A percentile compares a stretch with the other conserved stretches of the same genome.
phyloP scores from a whole-genome alignment of 1,140 invertebrate species.

The Listronotus oregonensis region DNA sequence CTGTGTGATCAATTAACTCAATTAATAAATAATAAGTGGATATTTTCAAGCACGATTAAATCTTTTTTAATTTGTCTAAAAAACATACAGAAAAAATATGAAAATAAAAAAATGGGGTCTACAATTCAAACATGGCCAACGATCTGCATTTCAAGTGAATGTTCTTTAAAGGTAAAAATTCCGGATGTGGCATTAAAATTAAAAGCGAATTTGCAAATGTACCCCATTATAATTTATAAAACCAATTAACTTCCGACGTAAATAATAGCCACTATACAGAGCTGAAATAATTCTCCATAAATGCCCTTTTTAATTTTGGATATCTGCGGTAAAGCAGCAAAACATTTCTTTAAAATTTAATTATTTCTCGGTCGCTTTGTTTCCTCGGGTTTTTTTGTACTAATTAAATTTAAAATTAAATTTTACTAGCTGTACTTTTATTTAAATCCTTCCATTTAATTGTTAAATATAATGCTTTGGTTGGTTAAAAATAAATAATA shows the following conservation, averaged over 20 bases:
- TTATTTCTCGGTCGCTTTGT: slow-evolving; percentile 14
- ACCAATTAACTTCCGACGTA: slow-evolving; percentile 17
- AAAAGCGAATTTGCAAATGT: not conserved
- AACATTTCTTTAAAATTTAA: slow-evolving; percentile 25
- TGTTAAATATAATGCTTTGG: slow-evolving; percentile 1
- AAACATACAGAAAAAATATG: too few species aligned
- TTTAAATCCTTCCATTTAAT: not conserved
- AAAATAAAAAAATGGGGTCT: too few species aligned
- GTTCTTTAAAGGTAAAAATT: too few species aligned
- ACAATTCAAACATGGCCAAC: too few species aligned
- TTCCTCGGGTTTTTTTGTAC: slow-evolving; percentile 11
- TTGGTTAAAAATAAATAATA: not conserved
- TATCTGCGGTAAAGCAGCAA: slow-evolving; percentile 19
- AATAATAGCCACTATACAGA: slow-evolving; percentile 16
- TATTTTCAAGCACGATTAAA: not conserved
- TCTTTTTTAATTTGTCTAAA: too few species aligned
- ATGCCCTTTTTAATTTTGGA: slow-evolving; percentile 21
- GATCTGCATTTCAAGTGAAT: too few species aligned
- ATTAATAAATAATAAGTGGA: slow-evolving; percentile 17
- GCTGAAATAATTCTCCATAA: slow-evolving; percentile 19
- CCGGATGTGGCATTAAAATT: not conserved
- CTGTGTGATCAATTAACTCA: slow-evolving; percentile 15
- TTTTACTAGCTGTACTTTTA: slow-evolving; percentile 7
- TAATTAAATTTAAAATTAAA: slow-evolving; percentile 17
- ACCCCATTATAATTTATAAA: not conserved